Conservation (phyloP, 2,888 invertebrate species). For the Dorcus hopei region DNA sequence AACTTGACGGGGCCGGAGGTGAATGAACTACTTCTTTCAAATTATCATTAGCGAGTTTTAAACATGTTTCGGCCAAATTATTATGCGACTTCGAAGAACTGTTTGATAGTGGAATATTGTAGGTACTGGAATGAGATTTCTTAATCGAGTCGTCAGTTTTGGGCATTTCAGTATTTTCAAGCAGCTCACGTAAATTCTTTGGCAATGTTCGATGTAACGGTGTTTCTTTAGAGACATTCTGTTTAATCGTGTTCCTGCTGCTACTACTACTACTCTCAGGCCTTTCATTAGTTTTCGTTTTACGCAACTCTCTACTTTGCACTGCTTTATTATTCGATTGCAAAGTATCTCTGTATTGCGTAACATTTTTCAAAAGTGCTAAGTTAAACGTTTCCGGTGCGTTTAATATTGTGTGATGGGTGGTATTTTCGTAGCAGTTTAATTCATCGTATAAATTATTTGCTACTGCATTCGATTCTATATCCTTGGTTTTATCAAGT, state of each 20-base stretch:
- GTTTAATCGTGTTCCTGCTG: conserved; percentile 10
- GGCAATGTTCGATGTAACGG: conserved; percentile 39
- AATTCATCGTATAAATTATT: conserved; percentile 11
- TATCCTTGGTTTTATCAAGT: conserved; percentile 13
- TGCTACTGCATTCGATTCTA: conserved; percentile 18
- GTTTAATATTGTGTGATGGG: conserved; percentile 21
- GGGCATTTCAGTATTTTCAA: conserved; percentile 25
- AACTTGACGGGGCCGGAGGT: conserved; percentile 14
- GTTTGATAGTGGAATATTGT: conserved; percentile 20
- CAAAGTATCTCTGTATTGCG: conserved; percentile 2
- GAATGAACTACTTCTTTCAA: conserved; percentile 4
- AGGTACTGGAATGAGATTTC: conserved; percentile 20
- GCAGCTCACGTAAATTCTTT: conserved; percentile 37
- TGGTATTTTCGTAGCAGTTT: conserved; percentile 12
- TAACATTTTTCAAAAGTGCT: conserved; percentile 3
- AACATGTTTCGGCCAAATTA: conserved; percentile 16
- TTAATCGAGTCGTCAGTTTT: conserved; percentile 20
- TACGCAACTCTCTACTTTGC: conserved; percentile 11
- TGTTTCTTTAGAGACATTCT: conserved; percentile 19
- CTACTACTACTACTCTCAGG: conserved; percentile 9
- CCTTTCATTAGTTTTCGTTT: conserved; percentile 10
- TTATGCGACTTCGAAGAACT: conserved; percentile 22
- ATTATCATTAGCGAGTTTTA: conserved; percentile 1
- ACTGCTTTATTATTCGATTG: conserved; percentile 2
- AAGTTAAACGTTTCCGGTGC: conserved; percentile 17